Percentiles rank a stretch among this genome's conserved stretches.
These are phyloP conservation scores for Diadema setosum DNA, from an alignment of 35 echinoderm and acorn worm species.

Conservation along the genomic window DNA sequence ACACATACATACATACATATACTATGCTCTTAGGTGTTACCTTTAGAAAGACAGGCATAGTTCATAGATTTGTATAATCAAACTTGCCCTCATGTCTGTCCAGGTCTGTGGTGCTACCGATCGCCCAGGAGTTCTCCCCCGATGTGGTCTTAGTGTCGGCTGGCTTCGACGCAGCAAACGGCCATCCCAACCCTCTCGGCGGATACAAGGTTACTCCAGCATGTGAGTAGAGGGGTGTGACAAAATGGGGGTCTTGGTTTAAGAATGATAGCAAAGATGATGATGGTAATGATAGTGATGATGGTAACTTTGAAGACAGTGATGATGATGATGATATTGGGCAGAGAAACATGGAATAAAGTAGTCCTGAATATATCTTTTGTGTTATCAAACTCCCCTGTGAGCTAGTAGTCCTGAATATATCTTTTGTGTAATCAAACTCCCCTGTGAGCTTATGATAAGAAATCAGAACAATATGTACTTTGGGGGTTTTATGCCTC, in stretches of 20 bases:
- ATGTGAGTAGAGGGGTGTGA: slow-evolving; percentile 84
- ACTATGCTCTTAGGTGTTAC: no score
- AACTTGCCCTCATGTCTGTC: neutral
- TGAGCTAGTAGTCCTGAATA: neutral
- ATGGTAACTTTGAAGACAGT: neutral
- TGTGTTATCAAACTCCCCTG: neutral
- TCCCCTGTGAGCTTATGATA: no score
- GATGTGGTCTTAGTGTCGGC: slow-evolving; percentile 92
- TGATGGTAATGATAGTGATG: no score
- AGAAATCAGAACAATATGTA: no score
- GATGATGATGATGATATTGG: neutral
- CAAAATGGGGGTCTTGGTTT: no score
- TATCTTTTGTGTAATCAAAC: neutral
- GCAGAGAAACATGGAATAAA: neutral
- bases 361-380: neutral
- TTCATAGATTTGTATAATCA: no score
- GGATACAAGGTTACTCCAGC: slow-evolving; percentile 85
- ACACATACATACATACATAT: no score
- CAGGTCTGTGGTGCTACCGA: slow-evolving; percentile 87
- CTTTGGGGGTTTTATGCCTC: no score
- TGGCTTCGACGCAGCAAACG: slow-evolving; percentile 95
- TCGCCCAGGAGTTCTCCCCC: slow-evolving; percentile 91
- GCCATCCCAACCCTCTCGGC: slow-evolving; percentile 88
- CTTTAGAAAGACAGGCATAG: no score
- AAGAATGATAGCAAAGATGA: no score